phyloP scores from a whole-genome alignment of 2,888 invertebrate genomes.

The Andrena camellia region DNA sequence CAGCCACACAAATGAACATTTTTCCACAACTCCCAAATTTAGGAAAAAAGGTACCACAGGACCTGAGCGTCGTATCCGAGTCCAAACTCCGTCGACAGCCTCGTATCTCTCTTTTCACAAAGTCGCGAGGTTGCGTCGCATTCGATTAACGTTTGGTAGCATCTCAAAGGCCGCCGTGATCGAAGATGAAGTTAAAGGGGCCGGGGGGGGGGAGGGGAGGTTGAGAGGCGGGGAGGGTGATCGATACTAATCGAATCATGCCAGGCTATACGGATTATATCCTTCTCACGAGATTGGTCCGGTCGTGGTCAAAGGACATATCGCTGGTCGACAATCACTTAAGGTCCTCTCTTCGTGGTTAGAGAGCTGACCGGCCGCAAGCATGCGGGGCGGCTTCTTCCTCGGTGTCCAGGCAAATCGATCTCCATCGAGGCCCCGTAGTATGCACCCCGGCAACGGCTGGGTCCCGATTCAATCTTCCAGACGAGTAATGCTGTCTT shows the following conservation, averaged over 20 bases:
- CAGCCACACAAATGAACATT: too few species aligned
- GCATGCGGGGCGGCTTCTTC: slow-evolving; percentile 53
- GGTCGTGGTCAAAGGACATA: slow-evolving; percentile 65
- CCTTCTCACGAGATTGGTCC: slow-evolving; percentile 64
- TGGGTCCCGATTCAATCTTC: slow-evolving; percentile 47
- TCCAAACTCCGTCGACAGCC: background rate
- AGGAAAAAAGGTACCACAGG: too few species aligned
- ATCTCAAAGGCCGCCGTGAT: slow-evolving; percentile 55
- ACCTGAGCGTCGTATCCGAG: too few species aligned
- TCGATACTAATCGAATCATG: slow-evolving; percentile 77
- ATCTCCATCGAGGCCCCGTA: slow-evolving; percentile 41
- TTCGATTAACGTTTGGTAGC: slow-evolving; percentile 48
- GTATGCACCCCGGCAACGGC: slow-evolving; percentile 1
- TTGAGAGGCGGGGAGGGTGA: slow-evolving; percentile 29
- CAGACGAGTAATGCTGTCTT: slow-evolving; percentile 35
- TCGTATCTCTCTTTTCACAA: background rate
- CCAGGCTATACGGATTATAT: slow-evolving; percentile 68
- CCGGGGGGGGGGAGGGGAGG: background rate
- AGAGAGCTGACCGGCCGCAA: slow-evolving; percentile 43
- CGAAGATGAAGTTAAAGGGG: slow-evolving; percentile 39
- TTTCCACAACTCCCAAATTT: too few species aligned
- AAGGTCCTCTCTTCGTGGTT: slow-evolving; percentile 57
- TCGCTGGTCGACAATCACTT: slow-evolving; percentile 65
- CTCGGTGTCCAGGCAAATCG: slow-evolving; percentile 56
- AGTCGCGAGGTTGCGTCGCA: slow-evolving; percentile 27